Percentiles rank a stretch among this genome's conserved stretches.
Conservation (phyloP, 2,797 vertebrate species). For the Sebastes iracundus region DNA sequence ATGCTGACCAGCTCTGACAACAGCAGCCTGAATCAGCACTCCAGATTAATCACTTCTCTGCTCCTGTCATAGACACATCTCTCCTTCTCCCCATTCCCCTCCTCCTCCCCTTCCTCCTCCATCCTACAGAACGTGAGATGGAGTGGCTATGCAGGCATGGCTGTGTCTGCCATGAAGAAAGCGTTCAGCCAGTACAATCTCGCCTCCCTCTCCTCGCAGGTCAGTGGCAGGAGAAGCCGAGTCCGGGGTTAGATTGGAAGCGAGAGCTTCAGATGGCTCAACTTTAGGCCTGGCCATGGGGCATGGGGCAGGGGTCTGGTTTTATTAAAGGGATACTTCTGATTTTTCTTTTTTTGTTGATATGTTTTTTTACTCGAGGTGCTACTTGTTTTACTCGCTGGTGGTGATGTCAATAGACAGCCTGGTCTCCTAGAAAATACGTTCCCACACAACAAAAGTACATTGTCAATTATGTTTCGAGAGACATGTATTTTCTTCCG, state of each 20-base stretch:
- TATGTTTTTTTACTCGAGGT: not conserved
- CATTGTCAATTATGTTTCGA: too few species aligned
- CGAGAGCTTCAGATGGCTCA: constrained; percentile 24
- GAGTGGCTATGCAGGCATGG: constrained; percentile 81
- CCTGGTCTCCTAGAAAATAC: too few species aligned
- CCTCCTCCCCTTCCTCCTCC: constrained; percentile 19
- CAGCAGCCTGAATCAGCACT: constrained; percentile 78
- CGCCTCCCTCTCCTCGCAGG: constrained; percentile 83
- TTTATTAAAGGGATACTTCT: constrained; percentile 7
- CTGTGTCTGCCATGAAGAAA: constrained; percentile 86
- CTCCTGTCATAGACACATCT: constrained; percentile 63
- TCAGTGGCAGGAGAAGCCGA: constrained; percentile 69
- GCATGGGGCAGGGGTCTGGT: constrained; percentile 16
- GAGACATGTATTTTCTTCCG: too few species aligned
- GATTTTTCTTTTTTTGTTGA: not conserved
- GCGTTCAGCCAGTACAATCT: constrained; percentile 84
- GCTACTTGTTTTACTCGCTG: not conserved
- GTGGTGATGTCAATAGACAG: not conserved
- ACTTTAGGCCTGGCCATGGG: constrained; percentile 30
- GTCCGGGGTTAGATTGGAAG: constrained; percentile 34
- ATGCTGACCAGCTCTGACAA: constrained; percentile 59
- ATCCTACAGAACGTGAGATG: constrained; percentile 82
- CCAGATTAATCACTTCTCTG: constrained; percentile 74
- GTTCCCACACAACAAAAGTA: too few species aligned
- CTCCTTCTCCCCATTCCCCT: constrained; percentile 32